Base-by-base conservation (phyloP, 2,888 invertebrate genomes). In the Volucella bombylans region DNA sequence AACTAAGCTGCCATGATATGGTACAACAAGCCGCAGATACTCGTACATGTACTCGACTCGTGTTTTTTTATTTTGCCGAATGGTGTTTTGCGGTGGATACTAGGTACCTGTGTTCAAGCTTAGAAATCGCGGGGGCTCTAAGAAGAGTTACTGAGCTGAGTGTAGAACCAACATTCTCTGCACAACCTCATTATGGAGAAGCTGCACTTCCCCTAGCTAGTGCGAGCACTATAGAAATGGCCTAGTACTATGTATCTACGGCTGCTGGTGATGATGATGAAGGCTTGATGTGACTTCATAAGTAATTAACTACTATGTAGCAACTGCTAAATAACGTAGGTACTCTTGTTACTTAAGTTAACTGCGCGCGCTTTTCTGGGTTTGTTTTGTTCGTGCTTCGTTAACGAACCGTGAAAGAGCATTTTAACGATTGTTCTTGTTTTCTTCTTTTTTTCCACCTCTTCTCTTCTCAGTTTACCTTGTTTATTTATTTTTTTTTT, bases 401-500 rank as follows among this genome's bases (percentile, higher is more conserved):
- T 85, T 86, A 86, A 86, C 86, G 86, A 86, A 86, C 86, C 86
- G 81, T 86, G 86, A 86, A 86, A 86, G 86, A 86, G 86, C 86
- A 76, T 86, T 86, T 86, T 86, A 83, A 86, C 85, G 83, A 86
- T 86, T 85, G 86, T 72, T 85, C 79, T 74, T 61, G 43, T 55
- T 59, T 43, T 41, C n/a, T 57, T 15, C 39, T 12, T 38, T n/a
- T 64, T 47, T 15, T 14, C 38, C 14, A 11, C 31, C 18, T 47
- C 47, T 12, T 50, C 57, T 43, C 55, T 15, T 47, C 31, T 31
- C 12, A 23, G 39, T 41, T 12, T 31, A 45, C 1, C 14, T 47
- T 14, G 10, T 14, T 47, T n/a, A 47, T 49, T 47, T 43, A 18
- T 38, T 52, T 12, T 39, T 57, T 43, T 18, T 15, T 12, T 9